Evolutionary conservation across 2,797 vertebrate genomes (phyloP).

Genomic region (Harpagifer antarcticus): DNA sequence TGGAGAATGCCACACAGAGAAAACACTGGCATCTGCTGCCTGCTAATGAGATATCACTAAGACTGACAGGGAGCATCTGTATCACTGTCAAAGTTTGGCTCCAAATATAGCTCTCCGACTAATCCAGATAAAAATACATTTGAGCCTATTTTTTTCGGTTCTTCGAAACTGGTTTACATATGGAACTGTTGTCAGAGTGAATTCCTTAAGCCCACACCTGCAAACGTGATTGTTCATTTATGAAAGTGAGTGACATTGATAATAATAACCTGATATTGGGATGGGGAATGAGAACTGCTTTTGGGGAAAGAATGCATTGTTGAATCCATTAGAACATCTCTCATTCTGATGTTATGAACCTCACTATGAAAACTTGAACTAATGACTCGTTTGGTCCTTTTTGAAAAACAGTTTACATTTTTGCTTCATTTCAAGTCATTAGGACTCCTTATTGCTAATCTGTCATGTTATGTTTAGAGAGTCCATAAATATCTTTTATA

Average conservation of each 20-base stretch:
- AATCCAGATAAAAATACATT: background rate
- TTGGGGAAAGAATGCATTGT: too few relatives aligned
- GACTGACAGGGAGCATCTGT: constrained; percentile 52
- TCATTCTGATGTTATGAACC: background rate
- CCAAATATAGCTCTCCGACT: constrained; percentile 10
- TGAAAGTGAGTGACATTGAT: background rate
- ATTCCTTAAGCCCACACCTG: background rate
- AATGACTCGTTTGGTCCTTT: background rate
- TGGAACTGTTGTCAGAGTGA: background rate
- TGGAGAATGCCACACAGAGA: constrained; percentile 19
- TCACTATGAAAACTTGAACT: background rate
- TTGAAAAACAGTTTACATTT: background rate
- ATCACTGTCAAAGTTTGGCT: constrained; percentile 40
- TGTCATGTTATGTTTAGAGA: constrained; percentile 15
- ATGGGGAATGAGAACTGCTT: background rate
- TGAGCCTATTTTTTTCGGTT: background rate
- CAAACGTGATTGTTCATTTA: background rate
- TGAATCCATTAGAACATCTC: too few relatives aligned
- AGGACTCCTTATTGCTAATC: background rate
- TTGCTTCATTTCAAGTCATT: constrained; percentile 4
- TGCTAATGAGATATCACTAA: constrained; percentile 58
- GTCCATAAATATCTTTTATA: constrained; percentile 61
- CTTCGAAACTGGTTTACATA: background rate
- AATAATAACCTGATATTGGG: background rate
- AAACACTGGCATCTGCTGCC: constrained; percentile 60